phyloP scores from a whole-genome alignment of 1,140 invertebrate species.

The Meteorus sp. region DNA sequence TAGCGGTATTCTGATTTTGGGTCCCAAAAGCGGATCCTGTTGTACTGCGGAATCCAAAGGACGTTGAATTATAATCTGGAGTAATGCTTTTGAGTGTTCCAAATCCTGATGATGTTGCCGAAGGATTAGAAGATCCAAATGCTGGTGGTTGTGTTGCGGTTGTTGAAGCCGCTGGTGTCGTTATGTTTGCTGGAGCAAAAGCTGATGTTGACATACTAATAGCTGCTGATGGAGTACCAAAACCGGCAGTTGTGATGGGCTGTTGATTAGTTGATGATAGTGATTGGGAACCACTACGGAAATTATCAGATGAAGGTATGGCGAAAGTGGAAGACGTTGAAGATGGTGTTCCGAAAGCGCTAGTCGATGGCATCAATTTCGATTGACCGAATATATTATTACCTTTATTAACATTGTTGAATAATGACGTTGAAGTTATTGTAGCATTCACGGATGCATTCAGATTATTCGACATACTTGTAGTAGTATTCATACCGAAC shows the following conservation, averaged over 20 bases:
- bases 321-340: conserved; percentile 24
- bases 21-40: conserved; percentile 21
- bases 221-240: conserved; percentile 14
- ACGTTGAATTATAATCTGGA: not conserved
- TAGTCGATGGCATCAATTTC: not conserved
- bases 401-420: conserved; percentile 7
- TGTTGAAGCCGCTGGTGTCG: conserved; percentile 17
- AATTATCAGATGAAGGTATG: not conserved
- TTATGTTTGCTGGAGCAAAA: not conserved
- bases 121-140: not conserved
- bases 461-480: conserved; percentile 22
- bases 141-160: conserved; percentile 9
- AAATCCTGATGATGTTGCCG: conserved; percentile 19
- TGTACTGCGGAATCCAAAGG: conserved; percentile 14
- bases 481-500: conserved; percentile 15
- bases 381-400: conserved; percentile 11
- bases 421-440: conserved; percentile 21
- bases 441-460: conserved; percentile 6
- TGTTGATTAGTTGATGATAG: no score
- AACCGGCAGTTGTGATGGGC: conserved; percentile 26
- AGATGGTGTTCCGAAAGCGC: conserved; percentile 24
- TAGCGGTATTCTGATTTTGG: not conserved
- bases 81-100: no score
- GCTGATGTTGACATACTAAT: no score
- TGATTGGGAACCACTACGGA: no score